Evolutionary conservation across 1,140 invertebrate species (phyloP), one percentile per base, ranked within the genome.

Genomic region (Drosophila melanica): DNA sequence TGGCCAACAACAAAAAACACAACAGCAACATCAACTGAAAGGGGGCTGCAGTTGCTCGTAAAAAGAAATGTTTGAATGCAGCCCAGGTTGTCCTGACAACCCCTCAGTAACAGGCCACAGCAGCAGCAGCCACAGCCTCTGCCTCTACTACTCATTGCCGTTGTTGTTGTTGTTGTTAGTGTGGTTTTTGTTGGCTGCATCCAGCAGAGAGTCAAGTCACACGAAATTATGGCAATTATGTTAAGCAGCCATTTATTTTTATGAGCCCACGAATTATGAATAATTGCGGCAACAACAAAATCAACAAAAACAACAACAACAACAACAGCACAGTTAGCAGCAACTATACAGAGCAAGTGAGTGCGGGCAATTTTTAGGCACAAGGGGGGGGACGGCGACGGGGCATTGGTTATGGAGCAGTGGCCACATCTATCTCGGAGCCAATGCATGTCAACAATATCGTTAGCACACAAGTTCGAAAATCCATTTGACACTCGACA

Each of bases 201-300:
- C 53, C 50, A 72, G 10, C 55, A 45, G 39, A 76, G 69, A 78
- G 75, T 79, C 82, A 81, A 86, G 82, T 86, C 75, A 81, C 68
- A 79, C 79, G 66, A 87, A 87, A 87, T 87, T 87, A 87, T 86
- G 82, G 82, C 82, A 86, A 86, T 86, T 87, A 87, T 84, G 82
- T 77, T 87, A 87, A 87, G 84, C 82, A 87, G 82, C 79, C 79
- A 87, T 87, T 87, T 87, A 87, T 89, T 87, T 87, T 87, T 87
- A 87, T 87, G 82, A 87, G 82, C 84, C 82, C 82, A 86, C 79
- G 81, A 86, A 86, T 86, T 86, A 86, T 86, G 82, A 86, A 86
- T 86, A 86, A 86, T 86, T 86, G 81, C 75, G 80, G 50, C 58
- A 42, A 48, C 37, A 37, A 51, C 42, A 54, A 23, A 20, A 57